Conservation (phyloP, 2,888 invertebrate species). For the Thymelicus acteon region DNA sequence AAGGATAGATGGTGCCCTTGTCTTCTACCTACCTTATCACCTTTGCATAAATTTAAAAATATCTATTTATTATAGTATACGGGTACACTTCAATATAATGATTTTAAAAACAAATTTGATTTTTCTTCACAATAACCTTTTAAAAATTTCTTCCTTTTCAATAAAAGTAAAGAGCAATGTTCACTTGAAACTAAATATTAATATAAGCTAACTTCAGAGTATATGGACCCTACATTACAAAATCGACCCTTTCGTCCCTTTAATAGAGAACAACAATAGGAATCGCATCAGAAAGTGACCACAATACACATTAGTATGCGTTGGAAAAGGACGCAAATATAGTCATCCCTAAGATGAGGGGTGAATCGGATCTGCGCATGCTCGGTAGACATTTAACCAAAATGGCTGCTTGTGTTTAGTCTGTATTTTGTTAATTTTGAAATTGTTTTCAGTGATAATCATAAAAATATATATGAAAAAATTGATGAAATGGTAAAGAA, state of each 20-base stretch:
- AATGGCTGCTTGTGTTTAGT: slow-evolving; percentile 73
- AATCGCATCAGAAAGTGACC: slow-evolving; percentile 48
- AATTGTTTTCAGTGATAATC: background rate
- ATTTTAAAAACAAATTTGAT: no score
- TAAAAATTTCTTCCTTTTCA: background rate
- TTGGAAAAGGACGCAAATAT: slow-evolving; percentile 52
- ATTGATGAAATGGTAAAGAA: background rate
- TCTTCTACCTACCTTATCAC: no score
- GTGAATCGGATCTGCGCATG: slow-evolving; percentile 64
- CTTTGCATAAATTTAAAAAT: no score
- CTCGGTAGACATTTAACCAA: slow-evolving; percentile 66
- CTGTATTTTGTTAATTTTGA: slow-evolving; percentile 54
- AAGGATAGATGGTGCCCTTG: no score
- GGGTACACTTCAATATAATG: no score
- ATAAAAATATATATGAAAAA: background rate
- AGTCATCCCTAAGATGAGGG: slow-evolving; percentile 66
- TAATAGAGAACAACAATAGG: slow-evolving; percentile 69
- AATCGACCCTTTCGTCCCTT: slow-evolving; percentile 64
- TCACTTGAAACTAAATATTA: background rate
- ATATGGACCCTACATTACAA: slow-evolving; percentile 55
- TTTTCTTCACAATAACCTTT: no score
- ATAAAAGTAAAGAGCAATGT: slow-evolving; percentile 5
- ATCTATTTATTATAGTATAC: no score
- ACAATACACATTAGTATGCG: slow-evolving; percentile 36
- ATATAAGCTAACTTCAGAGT: slow-evolving; percentile 61